phyloP scores from a whole-genome alignment of 2,113 vertebrate species.

The Oryctolagus cuniculus region DNA sequence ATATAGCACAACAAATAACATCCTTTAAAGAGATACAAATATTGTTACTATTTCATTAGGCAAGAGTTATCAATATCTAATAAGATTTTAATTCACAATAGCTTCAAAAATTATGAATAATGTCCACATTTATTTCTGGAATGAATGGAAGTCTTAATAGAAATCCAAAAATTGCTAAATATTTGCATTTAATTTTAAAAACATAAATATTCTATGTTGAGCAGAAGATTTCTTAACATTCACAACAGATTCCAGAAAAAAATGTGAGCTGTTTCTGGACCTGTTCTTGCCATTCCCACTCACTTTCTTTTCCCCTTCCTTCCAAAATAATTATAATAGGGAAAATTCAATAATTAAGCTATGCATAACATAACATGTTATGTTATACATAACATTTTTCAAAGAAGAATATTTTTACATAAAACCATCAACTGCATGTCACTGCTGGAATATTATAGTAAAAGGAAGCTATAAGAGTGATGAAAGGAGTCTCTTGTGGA shows the following conservation, averaged over 20 bases:
- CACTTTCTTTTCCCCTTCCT: not conserved
- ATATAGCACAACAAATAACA: not conserved
- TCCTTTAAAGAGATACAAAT: not conserved
- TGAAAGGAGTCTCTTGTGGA: not conserved
- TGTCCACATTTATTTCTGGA: not conserved
- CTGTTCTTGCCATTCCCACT: not conserved
- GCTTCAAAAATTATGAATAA: not conserved
- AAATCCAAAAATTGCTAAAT: not conserved
- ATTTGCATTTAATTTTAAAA: constrained; percentile 8
- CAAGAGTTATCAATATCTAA: not conserved
- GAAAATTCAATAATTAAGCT: not conserved
- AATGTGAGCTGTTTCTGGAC: not conserved
- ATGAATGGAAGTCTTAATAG: not conserved
- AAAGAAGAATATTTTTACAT: not conserved
- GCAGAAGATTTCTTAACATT: not conserved
- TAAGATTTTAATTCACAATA: not conserved
- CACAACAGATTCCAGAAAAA: not conserved
- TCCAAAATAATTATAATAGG: not conserved
- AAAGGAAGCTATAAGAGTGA: not conserved
- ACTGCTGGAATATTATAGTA: not conserved
- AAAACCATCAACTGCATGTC: not conserved
- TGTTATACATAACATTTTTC: not conserved
- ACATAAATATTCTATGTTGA: not conserved
- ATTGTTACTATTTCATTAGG: not conserved
- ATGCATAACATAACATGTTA: not conserved